Percentiles rank a stretch among this genome's conserved stretches.
Conservation (phyloP, 1,140 invertebrate genomes). For the Spodoptera litura region DNA sequence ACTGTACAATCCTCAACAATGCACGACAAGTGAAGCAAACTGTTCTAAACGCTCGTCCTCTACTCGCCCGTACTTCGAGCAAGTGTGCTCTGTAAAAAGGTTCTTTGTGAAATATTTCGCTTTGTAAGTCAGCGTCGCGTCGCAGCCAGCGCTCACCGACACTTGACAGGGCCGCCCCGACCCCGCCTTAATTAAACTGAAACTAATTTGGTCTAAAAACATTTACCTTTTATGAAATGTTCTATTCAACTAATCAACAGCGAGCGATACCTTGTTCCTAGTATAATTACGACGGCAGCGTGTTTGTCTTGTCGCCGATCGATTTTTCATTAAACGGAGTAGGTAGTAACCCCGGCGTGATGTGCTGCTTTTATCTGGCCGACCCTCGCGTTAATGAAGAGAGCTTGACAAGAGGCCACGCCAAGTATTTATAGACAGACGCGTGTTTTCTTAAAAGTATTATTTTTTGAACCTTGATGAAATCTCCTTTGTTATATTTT, state of each 20-base stretch:
- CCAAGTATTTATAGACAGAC: background rate
- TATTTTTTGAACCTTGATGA: too few species aligned
- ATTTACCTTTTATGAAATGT: slow-evolving; percentile 41
- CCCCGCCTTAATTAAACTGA: slow-evolving; percentile 38
- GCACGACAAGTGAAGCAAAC: too few species aligned
- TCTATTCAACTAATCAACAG: slow-evolving; percentile 36
- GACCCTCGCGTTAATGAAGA: background rate
- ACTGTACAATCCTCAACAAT: too few species aligned
- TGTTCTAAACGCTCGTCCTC: background rate
- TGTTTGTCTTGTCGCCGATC: slow-evolving; percentile 20
- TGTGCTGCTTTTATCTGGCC: background rate
- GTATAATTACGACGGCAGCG: background rate
- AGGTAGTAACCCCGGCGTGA: too few species aligned
- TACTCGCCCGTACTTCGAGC: slow-evolving; percentile 32
- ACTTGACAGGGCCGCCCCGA: background rate
- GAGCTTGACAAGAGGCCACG: background rate
- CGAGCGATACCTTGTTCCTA: slow-evolving; percentile 20
- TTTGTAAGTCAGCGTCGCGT: slow-evolving; percentile 33
- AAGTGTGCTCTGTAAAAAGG: slow-evolving; percentile 42
- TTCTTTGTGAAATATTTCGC: slow-evolving; percentile 50
- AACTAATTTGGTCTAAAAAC: slow-evolving; percentile 37
- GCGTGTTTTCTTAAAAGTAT: too few species aligned
- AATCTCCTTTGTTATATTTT: too few species aligned
- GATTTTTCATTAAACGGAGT: slow-evolving; percentile 19
- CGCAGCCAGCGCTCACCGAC: background rate